Evolutionary conservation across 2,113 vertebrate species (phyloP).

Genomic region (Propithecus coquereli): DNA sequence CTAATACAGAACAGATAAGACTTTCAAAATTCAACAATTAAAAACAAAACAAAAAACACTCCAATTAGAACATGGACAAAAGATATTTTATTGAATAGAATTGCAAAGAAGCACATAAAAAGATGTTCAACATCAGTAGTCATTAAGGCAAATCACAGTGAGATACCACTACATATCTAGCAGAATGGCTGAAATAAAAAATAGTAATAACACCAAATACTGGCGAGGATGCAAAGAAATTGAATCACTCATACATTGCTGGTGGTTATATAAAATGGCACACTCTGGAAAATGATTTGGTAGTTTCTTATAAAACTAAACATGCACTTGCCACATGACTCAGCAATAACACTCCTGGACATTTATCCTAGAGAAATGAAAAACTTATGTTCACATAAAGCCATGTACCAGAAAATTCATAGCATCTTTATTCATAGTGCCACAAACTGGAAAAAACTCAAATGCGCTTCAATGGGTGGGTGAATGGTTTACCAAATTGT

Average conservation of each 20-base stretch:
- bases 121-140: background rate
- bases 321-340: background rate
- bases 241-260: background rate
- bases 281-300: background rate
- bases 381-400: background rate
- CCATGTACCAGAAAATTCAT: background rate
- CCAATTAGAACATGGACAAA: background rate
- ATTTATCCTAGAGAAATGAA: background rate
- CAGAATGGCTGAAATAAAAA: background rate
- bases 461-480: background rate
- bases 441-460: background rate
- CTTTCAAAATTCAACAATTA: background rate
- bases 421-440: background rate
- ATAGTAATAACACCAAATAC: background rate
- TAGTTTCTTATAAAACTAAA: background rate
- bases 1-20: background rate
- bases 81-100: background rate
- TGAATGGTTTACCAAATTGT: background rate
- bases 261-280: background rate
- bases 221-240: background rate
- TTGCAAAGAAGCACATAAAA: background rate
- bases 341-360: background rate
- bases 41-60: background rate
- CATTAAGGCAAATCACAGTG: background rate
- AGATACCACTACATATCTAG: background rate